A percentile compares a stretch with the other conserved stretches of the same genome.
phyloP scores from a whole-genome alignment of 2,797 vertebrate species.

The Myotis daubentonii region DNA sequence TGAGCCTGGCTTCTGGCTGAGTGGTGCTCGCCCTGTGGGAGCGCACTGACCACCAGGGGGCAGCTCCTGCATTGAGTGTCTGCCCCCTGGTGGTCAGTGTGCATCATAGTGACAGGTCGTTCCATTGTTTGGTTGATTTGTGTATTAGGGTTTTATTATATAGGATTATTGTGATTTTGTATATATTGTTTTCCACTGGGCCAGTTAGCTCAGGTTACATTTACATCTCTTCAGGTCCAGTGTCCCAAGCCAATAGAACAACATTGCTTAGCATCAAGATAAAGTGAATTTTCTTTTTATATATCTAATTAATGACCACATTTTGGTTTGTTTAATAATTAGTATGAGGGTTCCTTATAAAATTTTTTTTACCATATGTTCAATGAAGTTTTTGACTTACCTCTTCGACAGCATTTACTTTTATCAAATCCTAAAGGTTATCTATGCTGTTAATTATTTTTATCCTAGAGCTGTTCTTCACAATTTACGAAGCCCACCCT shows the following conservation, averaged over 20 bases:
- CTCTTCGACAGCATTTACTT: not conserved
- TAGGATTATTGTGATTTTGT: not conserved
- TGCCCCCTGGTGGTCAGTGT: too few species aligned
- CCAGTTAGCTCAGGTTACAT: not conserved
- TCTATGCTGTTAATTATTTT: not conserved
- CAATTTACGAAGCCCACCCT: not conserved
- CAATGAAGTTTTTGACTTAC: not conserved
- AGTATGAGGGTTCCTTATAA: not conserved
- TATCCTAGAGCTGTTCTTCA: not conserved
- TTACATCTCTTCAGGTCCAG: not conserved
- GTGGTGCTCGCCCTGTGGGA: too few species aligned
- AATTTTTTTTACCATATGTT: not conserved
- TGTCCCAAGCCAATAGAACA: not conserved
- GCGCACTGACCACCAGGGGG: too few species aligned
- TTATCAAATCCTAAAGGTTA: not conserved
- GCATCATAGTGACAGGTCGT: too few species aligned
- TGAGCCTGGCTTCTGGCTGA: too few species aligned
- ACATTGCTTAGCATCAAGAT: not conserved
- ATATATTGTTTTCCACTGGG: not conserved
- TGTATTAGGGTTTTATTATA: too few species aligned
- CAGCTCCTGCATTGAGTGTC: too few species aligned
- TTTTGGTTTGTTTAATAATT: conserved; percentile 22
- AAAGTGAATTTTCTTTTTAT: conserved; percentile 7
- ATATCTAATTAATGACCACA: not conserved
- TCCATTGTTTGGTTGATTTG: too few species aligned